Base-by-base conservation (phyloP, 1,140 invertebrate species). In the Drosophila guanche region DNA sequence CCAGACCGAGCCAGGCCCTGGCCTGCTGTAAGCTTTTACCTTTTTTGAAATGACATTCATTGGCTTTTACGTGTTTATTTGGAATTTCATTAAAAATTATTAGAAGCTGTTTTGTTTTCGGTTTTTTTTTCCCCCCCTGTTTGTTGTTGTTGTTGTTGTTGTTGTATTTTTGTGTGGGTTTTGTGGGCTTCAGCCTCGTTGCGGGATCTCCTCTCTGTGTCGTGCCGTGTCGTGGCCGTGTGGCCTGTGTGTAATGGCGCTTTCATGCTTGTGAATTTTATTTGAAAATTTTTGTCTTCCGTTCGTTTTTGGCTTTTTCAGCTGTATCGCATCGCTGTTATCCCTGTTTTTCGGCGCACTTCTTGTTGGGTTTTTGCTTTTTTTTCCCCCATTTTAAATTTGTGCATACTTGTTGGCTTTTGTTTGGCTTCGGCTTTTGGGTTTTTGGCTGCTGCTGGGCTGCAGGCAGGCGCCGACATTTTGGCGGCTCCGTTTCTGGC, bases 51-150 rank as follows among this genome's bases (percentile, higher is more conserved):
- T 85, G 80, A 85, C 80, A 85, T 85, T 85, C 80, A 85, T 85
- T 85, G 80, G 80, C 80, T 85, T 85, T 85, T 85, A 85, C 81
- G 81, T 85, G 81, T 85, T 85, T 85, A 85, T 85, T 85, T 85
- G 81, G 81, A 85, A 85, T 85, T 85, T 85, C 81, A 85, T 85
- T 85, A 85, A 85, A 85, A 85, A 85, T 85, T 85, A 85, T 85
- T 85, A 85, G 81, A 85, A 85, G 81, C 83, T 88, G 81, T 85
- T 85, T 85, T 85, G 81, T 85, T 85, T 68, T 69, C 48, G 63
- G 66, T 68, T 23, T 63, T 47, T 43, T 58, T 43, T 48, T n/a
- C n/a, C n/a, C n/a, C n/a, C n/a, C 46, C 10, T n/a, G 2, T 48
- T 33, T 52, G 10, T 33, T 22, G 46, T 63, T 43, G 42, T 37